phyloP scores from a whole-genome alignment of 2,888 invertebrate genomes.

The Heteromurus nitidus region DNA sequence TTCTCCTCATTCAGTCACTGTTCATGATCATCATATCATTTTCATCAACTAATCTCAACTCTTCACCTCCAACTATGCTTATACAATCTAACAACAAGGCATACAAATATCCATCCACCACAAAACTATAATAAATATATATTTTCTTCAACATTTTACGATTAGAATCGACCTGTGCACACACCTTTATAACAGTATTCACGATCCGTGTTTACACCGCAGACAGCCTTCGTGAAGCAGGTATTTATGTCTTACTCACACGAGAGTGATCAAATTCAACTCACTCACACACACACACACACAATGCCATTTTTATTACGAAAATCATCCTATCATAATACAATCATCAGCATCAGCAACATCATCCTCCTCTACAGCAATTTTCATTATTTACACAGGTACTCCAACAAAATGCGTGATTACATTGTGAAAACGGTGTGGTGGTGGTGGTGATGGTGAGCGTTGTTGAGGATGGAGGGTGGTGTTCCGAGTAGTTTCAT shows the following conservation, averaged over 20 bases:
- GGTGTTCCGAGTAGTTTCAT: neutral
- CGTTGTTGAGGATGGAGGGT: neutral
- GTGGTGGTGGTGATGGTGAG: neutral
- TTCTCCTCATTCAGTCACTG: too few relatives aligned
- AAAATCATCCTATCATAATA: neutral
- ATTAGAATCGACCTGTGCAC: too few relatives aligned
- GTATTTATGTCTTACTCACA: constrained; percentile 13
- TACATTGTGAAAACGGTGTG: too few relatives aligned
- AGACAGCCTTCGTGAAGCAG: too few relatives aligned
- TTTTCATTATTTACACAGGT: neutral
- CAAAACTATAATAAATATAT: too few relatives aligned
- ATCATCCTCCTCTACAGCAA: neutral
- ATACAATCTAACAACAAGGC: too few relatives aligned
- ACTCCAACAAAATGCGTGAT: neutral
- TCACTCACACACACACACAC: too few relatives aligned
- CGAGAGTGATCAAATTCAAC: neutral
- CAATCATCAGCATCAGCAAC: neutral
- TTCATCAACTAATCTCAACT: neutral
- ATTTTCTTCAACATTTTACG: too few relatives aligned
- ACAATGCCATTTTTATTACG: neutral
- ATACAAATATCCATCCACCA: too few relatives aligned
- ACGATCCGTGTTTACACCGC: too few relatives aligned
- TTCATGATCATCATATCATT: constrained; percentile 4
- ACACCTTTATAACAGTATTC: too few relatives aligned
- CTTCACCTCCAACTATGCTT: too few relatives aligned